Evolutionary conservation across 1,140 invertebrate species (phyloP).

Genomic region (Diachasmimorpha longicaudata): DNA sequence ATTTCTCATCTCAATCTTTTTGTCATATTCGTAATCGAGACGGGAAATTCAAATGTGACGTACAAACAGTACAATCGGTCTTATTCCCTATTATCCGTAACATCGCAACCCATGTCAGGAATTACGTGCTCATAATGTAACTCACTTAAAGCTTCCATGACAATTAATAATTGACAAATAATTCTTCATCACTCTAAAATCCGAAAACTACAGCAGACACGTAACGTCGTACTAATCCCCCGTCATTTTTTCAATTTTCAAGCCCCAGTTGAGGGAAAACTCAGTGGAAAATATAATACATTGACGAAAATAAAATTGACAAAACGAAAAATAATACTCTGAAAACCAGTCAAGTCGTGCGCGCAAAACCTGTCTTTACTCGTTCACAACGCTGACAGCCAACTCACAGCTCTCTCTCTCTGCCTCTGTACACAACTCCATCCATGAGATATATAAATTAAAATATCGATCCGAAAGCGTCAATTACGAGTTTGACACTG

Average conservation of each 20-base stretch:
- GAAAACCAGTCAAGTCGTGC: slow-evolving; percentile 1
- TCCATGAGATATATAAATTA: slow-evolving; percentile 53
- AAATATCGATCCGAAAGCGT: slow-evolving; percentile 59
- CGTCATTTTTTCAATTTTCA: slow-evolving; percentile 61
- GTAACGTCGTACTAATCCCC: neutral
- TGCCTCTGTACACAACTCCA: neutral
- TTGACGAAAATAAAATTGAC: neutral
- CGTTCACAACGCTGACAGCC: slow-evolving; percentile 56
- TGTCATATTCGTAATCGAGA: too few species aligned
- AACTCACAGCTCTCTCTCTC: slow-evolving; percentile 43
- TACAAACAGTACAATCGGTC: too few species aligned
- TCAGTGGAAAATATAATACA: neutral
- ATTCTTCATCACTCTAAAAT: too few species aligned
- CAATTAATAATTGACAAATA: too few species aligned
- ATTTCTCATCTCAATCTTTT: too few species aligned
- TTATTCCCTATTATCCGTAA: too few species aligned
- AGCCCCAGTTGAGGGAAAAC: neutral
- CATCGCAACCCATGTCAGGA: too few species aligned
- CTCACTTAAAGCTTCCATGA: too few species aligned
- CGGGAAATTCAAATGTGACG: too few species aligned
- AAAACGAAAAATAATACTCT: neutral
- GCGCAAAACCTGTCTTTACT: slow-evolving; percentile 50
- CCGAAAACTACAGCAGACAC: too few species aligned
- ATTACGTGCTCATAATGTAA: too few species aligned
- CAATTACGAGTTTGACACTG: slow-evolving; percentile 59